Percentiles rank a stretch among this genome's conserved stretches.
Conservation (phyloP, 2,888 invertebrate species). For the Agapetus fuscipes region DNA sequence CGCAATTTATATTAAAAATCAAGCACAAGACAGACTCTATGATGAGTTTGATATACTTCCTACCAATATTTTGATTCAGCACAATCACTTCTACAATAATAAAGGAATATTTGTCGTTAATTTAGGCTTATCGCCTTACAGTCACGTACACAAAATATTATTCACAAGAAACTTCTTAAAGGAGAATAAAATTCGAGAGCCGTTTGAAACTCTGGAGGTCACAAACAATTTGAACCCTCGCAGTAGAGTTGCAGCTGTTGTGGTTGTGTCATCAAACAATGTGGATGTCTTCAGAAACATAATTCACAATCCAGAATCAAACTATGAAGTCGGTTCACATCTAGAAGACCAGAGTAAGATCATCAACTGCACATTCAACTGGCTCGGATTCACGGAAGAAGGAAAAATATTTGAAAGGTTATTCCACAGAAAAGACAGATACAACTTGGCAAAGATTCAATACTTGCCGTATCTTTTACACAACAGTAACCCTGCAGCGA, state of each 20-base stretch:
- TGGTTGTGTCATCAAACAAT: slow-evolving; percentile 87
- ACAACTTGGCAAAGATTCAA: slow-evolving; percentile 85
- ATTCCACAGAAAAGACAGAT: slow-evolving; percentile 83
- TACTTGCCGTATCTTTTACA: slow-evolving; percentile 88
- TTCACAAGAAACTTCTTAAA: slow-evolving; percentile 84
- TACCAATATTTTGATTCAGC: slow-evolving; percentile 60
- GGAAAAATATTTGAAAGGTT: slow-evolving; percentile 63
- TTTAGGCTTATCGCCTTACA: slow-evolving; percentile 80
- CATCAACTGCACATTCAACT: slow-evolving; percentile 92
- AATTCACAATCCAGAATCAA: slow-evolving; percentile 80
- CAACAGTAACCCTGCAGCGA: slow-evolving; percentile 81
- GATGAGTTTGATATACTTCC: slow-evolving; percentile 74
- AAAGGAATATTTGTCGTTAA: slow-evolving; percentile 81
- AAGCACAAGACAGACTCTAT: slow-evolving; percentile 47
- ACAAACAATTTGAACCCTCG: slow-evolving; percentile 71
- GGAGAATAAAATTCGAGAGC: slow-evolving; percentile 77
- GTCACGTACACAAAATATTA: slow-evolving; percentile 66
- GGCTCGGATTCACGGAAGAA: slow-evolving; percentile 73
- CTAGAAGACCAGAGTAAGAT: slow-evolving; percentile 86
- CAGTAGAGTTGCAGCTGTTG: slow-evolving; percentile 84
- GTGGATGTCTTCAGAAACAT: slow-evolving; percentile 84
- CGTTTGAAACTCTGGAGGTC: slow-evolving; percentile 63
- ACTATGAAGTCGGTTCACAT: slow-evolving; percentile 93
- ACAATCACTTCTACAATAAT: slow-evolving; percentile 87
- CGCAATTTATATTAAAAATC: slow-evolving; percentile 75